These are phyloP conservation scores for Psephotus haematonotus DNA, from an alignment of 2,113 vertebrate genomes.

Conservation along the genomic window DNA sequence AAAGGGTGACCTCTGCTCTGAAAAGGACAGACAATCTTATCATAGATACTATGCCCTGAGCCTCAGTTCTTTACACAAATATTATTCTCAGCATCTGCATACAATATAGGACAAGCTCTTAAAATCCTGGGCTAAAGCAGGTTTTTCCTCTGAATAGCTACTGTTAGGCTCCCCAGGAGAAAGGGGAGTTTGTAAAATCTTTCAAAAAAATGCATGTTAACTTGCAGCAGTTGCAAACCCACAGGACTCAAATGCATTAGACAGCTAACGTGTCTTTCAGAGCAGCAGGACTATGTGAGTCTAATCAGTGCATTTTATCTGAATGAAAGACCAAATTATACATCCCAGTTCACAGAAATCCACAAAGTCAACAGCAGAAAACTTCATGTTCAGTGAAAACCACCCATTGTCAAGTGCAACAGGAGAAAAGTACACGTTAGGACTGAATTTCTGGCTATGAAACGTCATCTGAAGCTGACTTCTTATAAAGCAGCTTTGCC, in stretches of 20 bases:
- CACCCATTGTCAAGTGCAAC: not conserved
- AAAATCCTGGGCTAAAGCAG: not conserved
- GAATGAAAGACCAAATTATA: not conserved
- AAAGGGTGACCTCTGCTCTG: not conserved
- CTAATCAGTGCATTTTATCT: not conserved
- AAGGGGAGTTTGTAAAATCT: not conserved
- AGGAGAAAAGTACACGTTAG: not conserved
- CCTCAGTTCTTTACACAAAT: not conserved
- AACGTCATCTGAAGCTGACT: not conserved
- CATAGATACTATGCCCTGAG: not conserved
- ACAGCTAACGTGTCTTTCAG: not conserved
- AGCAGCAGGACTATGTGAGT: not conserved
- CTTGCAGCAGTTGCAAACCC: not conserved
- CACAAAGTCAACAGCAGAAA: not conserved
- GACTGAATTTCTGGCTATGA: not conserved
- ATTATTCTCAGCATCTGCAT: not conserved
- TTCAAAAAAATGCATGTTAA: not conserved
- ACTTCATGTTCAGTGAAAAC: not conserved
- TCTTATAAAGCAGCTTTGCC: not conserved
- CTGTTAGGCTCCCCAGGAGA: not conserved
- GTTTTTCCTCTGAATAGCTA: not conserved
- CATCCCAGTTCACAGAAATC: not conserved
- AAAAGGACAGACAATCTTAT: not conserved
- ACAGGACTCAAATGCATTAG: not conserved
- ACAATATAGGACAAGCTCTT: not conserved